Percentiles rank a stretch among this genome's conserved stretches.
Conservation (phyloP, 2,113 vertebrate genomes). For the Seriola rivoliana region DNA sequence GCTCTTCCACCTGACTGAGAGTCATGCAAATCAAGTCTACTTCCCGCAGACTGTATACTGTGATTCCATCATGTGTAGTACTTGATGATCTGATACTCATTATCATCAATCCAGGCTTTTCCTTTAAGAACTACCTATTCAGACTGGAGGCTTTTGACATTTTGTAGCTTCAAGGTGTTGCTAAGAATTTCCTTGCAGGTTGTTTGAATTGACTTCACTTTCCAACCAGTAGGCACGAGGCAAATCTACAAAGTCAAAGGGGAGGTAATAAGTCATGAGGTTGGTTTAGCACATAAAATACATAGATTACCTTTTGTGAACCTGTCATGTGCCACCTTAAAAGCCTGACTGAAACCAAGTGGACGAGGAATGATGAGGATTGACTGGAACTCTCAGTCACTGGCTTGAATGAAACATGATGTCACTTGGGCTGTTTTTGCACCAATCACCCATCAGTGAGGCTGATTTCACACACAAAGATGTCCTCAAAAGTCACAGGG, state of each 20-base stretch:
- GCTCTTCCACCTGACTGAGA: constrained; percentile 75
- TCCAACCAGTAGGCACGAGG: background rate
- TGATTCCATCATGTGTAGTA: constrained; percentile 60
- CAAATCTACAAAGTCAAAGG: constrained; percentile 2
- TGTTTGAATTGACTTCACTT: constrained; percentile 4
- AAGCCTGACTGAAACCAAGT: background rate
- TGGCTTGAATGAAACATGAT: constrained; percentile 17
- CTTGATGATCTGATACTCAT: constrained; percentile 23
- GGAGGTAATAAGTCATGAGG: background rate
- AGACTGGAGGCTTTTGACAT: constrained; percentile 3
- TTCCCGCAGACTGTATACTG: constrained; percentile 79
- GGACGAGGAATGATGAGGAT: background rate
- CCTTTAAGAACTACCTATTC: constrained; percentile 6
- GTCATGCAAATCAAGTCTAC: constrained; percentile 67
- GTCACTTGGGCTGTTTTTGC: constrained; percentile 45
- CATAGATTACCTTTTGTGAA: background rate
- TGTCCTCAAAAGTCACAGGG: constrained; percentile 38
- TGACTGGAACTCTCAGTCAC: background rate
- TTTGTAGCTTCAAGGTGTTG: constrained; percentile 11
- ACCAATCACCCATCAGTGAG: constrained; percentile 19
- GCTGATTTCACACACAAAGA: constrained; percentile 29
- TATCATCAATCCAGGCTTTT: constrained; percentile 6
- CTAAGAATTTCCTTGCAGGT: background rate
- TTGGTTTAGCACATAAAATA: constrained; percentile 6
- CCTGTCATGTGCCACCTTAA: background rate